Evolutionary conservation across 2,888 invertebrate genomes (phyloP).

Genomic region (Craniophora ligustri): DNA sequence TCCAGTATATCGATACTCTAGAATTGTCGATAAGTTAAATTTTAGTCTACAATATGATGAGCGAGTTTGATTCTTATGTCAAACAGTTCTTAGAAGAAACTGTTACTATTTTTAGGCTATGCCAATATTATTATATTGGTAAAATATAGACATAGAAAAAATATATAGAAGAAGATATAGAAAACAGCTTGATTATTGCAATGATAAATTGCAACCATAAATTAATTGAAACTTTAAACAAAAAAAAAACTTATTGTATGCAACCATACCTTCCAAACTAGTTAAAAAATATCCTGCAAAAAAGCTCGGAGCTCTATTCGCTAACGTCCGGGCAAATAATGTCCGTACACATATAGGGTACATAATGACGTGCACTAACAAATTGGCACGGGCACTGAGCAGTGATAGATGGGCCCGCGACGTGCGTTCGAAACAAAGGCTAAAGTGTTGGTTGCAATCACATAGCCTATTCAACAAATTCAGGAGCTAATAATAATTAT

Average conservation of each 20-base stretch:
- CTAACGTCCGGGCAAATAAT: constrained; percentile 24
- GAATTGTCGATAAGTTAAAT: constrained; percentile 28
- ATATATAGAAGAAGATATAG: no score
- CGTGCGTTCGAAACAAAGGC: constrained; percentile 81
- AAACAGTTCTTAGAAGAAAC: no score
- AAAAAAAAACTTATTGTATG: background rate
- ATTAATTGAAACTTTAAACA: no score
- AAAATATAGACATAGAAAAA: no score
- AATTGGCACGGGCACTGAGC: constrained; percentile 76
- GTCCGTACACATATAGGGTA: constrained; percentile 52
- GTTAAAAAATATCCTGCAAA: constrained; percentile 9
- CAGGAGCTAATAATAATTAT: constrained; percentile 57
- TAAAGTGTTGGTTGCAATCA: constrained; percentile 84
- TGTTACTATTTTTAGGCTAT: no score
- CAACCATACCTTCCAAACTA: background rate
- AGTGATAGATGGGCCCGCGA: constrained; percentile 80
- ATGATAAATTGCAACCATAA: no score
- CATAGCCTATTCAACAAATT: constrained; percentile 78
- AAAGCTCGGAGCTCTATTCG: constrained; percentile 19
- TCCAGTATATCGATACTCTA: constrained; percentile 31
- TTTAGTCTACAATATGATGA: no score
- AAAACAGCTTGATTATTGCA: no score
- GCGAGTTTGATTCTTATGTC: no score
- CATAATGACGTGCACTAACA: constrained; percentile 76
- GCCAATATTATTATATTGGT: no score